These are phyloP conservation scores for Chionis minor DNA, from an alignment of 2,113 vertebrate genomes.

Conservation along the genomic window DNA sequence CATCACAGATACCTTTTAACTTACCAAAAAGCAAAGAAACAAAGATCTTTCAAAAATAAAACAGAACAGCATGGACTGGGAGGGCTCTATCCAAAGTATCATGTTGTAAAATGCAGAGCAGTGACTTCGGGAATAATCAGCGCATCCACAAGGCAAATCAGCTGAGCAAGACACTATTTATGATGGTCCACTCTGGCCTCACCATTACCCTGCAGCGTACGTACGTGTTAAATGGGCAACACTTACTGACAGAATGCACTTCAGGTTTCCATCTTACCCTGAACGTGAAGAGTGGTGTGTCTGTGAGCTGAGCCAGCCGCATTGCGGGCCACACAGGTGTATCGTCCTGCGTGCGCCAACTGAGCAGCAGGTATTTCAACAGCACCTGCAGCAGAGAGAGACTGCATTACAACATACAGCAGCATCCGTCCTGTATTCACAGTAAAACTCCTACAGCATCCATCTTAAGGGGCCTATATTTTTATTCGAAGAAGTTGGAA, in stretches of 20 bases:
- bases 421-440: not conserved
- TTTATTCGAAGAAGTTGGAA: not conserved
- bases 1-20: not conserved
- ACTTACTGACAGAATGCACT: not conserved
- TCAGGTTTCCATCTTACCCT: conserved; percentile 76
- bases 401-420: not conserved
- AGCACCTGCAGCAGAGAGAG: conserved; percentile 75
- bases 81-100: not conserved
- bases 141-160: not conserved
- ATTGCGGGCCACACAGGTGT: conserved; percentile 85
- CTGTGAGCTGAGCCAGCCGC: conserved; percentile 87
- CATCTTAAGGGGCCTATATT: not conserved
- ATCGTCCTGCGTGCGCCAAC: conserved; percentile 84
- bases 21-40: not conserved
- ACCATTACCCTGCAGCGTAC: not conserved
- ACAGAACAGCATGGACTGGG: not conserved
- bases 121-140: not conserved
- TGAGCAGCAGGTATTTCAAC: conserved; percentile 85
- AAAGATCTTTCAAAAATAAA: not conserved
- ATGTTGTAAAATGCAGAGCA: not conserved
- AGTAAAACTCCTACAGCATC: not conserved
- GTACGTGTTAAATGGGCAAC: rapidly evolving
- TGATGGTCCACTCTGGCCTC: not conserved
- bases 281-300: conserved; percentile 84
- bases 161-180: not conserved